Evolutionary conservation across 2,797 vertebrate genomes (phyloP).

Genomic region (Acanthis flammea): DNA sequence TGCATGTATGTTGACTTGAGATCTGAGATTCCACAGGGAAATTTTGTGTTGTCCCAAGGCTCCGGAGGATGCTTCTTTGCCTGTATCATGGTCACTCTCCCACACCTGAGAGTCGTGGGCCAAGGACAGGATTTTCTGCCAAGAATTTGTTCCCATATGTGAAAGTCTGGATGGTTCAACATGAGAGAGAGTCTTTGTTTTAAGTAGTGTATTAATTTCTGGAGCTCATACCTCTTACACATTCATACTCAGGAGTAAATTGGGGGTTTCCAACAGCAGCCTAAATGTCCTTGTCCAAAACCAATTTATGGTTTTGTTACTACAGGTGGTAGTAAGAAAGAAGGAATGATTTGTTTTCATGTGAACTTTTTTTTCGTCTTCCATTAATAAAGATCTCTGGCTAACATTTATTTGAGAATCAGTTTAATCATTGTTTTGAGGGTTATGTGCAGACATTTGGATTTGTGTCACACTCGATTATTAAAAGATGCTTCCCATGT

Average conservation of each 20-base stretch:
- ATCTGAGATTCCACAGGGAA: neutral
- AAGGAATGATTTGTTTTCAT: neutral
- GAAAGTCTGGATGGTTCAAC: neutral
- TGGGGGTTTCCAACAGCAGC: neutral
- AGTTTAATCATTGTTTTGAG: neutral
- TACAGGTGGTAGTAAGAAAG: neutral
- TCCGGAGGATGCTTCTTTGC: rapidly evolving
- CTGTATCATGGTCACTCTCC: neutral
- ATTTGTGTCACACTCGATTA: neutral
- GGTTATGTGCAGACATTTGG: neutral
- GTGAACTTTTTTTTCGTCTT: neutral
- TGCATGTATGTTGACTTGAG: neutral
- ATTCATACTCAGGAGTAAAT: neutral
- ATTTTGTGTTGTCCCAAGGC: rapidly evolving
- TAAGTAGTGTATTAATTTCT: neutral
- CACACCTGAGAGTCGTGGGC: neutral
- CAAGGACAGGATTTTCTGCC: neutral
- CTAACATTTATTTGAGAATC: neutral
- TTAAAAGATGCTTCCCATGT: neutral
- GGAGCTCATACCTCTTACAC: neutral
- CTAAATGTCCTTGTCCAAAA: neutral
- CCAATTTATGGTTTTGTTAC: neutral
- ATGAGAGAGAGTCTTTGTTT: neutral
- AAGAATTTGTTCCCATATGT: neutral
- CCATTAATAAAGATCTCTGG: neutral